These are phyloP conservation scores for Blennius ocellaris DNA, from an alignment of 2,113 vertebrate species.

Conservation along the genomic window DNA sequence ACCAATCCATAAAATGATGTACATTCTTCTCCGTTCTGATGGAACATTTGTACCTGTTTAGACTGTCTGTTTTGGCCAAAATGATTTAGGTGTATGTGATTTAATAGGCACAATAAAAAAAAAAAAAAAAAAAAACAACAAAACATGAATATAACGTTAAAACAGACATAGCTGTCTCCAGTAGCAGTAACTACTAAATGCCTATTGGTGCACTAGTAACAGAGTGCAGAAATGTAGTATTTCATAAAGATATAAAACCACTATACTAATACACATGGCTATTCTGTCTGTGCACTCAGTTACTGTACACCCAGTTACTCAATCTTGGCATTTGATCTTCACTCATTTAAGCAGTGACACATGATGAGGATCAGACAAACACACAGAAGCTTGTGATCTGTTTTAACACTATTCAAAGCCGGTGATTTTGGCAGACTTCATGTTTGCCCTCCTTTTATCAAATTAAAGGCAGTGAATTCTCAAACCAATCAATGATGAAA, in stretches of 20 bases:
- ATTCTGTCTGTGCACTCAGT: conserved; percentile 4
- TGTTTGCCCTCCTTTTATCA: conserved; percentile 47
- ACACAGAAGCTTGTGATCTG: conserved; percentile 18
- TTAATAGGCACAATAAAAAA: background rate
- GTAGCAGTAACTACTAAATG: background rate
- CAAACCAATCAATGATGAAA: conserved; percentile 61
- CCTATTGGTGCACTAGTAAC: background rate
- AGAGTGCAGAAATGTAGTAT: background rate
- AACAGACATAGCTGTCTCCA: background rate
- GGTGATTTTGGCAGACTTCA: conserved; percentile 46
- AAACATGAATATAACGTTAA: background rate
- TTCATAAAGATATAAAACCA: background rate
- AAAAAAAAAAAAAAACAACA: no score
- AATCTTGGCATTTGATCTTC: conserved; percentile 7
- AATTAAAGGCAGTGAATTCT: conserved; percentile 61
- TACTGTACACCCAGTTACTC: no score
- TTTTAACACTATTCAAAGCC: conserved; percentile 48
- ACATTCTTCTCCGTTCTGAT: background rate
- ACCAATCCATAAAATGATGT: no score
- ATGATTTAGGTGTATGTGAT: background rate
- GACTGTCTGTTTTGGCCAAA: no score
- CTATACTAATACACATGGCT: background rate
- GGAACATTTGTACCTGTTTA: background rate
- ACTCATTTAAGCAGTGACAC: conserved; percentile 37
- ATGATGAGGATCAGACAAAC: conserved; percentile 32